These are phyloP conservation scores for Xiphorhynchus erythropygius DNA, from an alignment of 2,797 vertebrate genomes.

Conservation along the genomic window DNA sequence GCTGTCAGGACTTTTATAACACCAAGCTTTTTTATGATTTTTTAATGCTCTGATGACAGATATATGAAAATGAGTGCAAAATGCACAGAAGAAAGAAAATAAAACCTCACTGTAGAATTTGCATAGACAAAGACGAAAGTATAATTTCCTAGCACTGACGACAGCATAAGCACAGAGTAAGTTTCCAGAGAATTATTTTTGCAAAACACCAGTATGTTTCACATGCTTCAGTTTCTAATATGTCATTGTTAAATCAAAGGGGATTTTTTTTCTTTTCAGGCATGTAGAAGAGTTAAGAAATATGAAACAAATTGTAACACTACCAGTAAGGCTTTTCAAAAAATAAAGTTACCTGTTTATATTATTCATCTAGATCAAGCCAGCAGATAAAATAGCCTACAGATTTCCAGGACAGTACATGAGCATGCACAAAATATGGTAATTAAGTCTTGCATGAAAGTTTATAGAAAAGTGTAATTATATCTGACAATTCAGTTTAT, in stretches of 20 bases:
- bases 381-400: not conserved
- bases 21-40: slow-evolving; percentile 65
- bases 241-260: slow-evolving; percentile 68
- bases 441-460: not conserved
- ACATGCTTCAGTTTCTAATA: slow-evolving; percentile 57
- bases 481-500: not conserved
- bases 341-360: not conserved
- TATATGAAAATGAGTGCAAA: slow-evolving; percentile 64
- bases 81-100: slow-evolving; percentile 45
- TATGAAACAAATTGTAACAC: not conserved
- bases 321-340: not conserved
- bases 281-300: not conserved
- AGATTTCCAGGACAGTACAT: not conserved
- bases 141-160: slow-evolving; percentile 12
- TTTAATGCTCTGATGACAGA: slow-evolving; percentile 69
- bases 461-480: not conserved
- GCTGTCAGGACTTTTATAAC: slow-evolving; percentile 52
- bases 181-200: slow-evolving; percentile 69
- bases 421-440: not conserved
- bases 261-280: not conserved
- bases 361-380: not conserved
- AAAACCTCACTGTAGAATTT: slow-evolving; percentile 48
- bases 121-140: slow-evolving; percentile 30
- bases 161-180: slow-evolving; percentile 9
- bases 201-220: slow-evolving; percentile 68